A percentile compares a stretch with the other conserved stretches of the same genome.
These are phyloP conservation scores for Physocephala rufipes DNA, from an alignment of 2,888 invertebrate species.

Conservation along the genomic window DNA sequence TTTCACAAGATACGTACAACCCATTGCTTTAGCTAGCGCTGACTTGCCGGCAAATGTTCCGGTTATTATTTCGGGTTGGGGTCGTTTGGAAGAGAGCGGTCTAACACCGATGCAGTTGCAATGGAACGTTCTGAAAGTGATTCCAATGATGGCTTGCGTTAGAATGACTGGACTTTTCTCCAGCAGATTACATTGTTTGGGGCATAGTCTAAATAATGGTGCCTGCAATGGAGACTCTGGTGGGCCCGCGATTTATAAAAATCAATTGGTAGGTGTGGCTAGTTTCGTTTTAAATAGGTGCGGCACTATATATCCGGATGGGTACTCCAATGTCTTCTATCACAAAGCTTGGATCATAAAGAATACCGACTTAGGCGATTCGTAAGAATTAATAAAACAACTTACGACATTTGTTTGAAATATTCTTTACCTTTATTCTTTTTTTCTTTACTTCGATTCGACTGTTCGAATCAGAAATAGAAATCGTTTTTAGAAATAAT, in stretches of 20 bases:
- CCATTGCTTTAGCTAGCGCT: constrained; percentile 51
- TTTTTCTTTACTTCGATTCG: no score
- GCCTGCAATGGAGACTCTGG: constrained; percentile 59
- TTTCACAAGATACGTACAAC: constrained; percentile 49
- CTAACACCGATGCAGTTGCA: constrained; percentile 53
- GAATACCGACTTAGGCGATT: not conserved
- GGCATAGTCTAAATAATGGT: constrained; percentile 52
- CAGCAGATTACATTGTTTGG: constrained; percentile 53
- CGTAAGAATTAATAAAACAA: no score
- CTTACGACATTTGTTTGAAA: no score
- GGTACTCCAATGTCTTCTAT: constrained; percentile 55
- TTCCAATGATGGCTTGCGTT: constrained; percentile 44
- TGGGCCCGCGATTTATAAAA: constrained; percentile 54
- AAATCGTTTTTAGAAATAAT: no score
- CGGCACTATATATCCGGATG: constrained; percentile 55
- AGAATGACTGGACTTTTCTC: constrained; percentile 46
- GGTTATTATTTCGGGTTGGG: constrained; percentile 58
- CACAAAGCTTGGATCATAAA: constrained; percentile 55
- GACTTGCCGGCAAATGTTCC: constrained; percentile 48
- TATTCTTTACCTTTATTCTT: no score
- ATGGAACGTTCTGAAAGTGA: constrained; percentile 51
- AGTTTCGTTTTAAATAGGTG: constrained; percentile 54
- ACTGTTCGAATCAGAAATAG: no score
- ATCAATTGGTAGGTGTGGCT: constrained; percentile 55
- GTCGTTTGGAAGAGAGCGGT: constrained; percentile 48